Percentiles rank a stretch among this genome's conserved stretches.
Evolutionary conservation across 1,140 invertebrate genomes (phyloP).

Genomic region (Nixonia krombeini): DNA sequence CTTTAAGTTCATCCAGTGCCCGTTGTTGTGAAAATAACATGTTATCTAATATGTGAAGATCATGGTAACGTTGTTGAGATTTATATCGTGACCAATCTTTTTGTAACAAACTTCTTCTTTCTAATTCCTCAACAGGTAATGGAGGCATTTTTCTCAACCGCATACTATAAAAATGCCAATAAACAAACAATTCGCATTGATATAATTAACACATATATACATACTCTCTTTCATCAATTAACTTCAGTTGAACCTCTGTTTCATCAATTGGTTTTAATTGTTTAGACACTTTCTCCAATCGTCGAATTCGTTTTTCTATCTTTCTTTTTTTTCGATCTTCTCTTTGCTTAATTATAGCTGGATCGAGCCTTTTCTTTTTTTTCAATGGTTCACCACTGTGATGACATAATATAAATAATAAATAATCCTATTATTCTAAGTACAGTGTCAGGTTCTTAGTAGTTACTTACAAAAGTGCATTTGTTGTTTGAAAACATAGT

Average conservation of each 20-base stretch:
- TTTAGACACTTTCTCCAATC: conserved; percentile 80
- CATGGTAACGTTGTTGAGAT: conserved; percentile 73
- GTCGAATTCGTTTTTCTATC: conserved; percentile 86
- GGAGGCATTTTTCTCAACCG: conserved; percentile 67
- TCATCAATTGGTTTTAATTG: conserved; percentile 89
- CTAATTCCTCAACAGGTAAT: conserved; percentile 70
- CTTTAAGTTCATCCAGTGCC: conserved; percentile 82
- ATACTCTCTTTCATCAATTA: conserved; percentile 79
- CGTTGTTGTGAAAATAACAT: conserved; percentile 79
- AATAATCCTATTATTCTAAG: neutral
- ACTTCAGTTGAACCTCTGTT: conserved; percentile 78
- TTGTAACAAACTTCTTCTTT: conserved; percentile 73
- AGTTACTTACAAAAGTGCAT: neutral
- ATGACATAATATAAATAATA: neutral
- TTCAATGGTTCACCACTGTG: conserved; percentile 86
- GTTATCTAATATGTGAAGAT: conserved; percentile 79
- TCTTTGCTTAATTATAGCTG: conserved; percentile 80
- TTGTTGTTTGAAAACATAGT: neutral
- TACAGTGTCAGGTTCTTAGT: neutral
- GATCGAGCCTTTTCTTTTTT: conserved; percentile 90
- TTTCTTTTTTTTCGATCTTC: conserved; percentile 86
- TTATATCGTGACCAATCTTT: conserved; percentile 85
- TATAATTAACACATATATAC: neutral
- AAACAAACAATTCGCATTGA: neutral
- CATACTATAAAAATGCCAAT: conserved; percentile 66